These are phyloP conservation scores for Salminus brasiliensis DNA, from an alignment of 2,113 vertebrate genomes.

Conservation along the genomic window DNA sequence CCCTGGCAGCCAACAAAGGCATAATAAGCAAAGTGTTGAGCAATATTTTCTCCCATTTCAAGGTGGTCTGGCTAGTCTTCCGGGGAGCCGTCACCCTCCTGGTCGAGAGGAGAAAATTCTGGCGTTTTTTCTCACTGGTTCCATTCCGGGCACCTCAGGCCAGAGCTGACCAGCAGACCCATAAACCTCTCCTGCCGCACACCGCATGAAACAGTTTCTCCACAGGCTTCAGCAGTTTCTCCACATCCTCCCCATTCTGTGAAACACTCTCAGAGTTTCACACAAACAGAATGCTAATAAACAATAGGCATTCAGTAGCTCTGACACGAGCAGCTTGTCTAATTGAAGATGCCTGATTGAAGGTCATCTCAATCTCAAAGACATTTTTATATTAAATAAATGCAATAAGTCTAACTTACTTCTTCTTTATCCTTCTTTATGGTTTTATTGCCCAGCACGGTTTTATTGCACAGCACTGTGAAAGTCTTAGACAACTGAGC, in stretches of 20 bases:
- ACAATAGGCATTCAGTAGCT: too few species aligned
- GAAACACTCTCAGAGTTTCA: neutral
- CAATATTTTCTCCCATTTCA: slow-evolving; percentile 72
- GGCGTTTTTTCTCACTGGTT: slow-evolving; percentile 48
- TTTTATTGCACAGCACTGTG: too few species aligned
- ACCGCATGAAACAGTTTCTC: neutral
- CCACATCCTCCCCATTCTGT: neutral
- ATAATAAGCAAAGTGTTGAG: slow-evolving; percentile 77
- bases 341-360: too few species aligned
- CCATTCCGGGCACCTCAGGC: slow-evolving; percentile 32
- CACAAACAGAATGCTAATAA: neutral
- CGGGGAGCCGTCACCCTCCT: slow-evolving; percentile 58
- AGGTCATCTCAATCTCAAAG: too few species aligned
- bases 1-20: slow-evolving; percentile 72
- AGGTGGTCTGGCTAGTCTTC: slow-evolving; percentile 71
- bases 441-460: too few species aligned
- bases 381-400: too few species aligned
- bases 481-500: too few species aligned
- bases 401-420: too few species aligned
- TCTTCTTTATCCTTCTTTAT: too few species aligned
- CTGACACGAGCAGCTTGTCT: too few species aligned
- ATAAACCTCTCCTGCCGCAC: slow-evolving; percentile 1
- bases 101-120: slow-evolving; percentile 26
- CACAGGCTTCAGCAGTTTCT: neutral
- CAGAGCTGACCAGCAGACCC: slow-evolving; percentile 5